Conservation (phyloP, 2,888 invertebrate species). For the Pinctada fucata region DNA sequence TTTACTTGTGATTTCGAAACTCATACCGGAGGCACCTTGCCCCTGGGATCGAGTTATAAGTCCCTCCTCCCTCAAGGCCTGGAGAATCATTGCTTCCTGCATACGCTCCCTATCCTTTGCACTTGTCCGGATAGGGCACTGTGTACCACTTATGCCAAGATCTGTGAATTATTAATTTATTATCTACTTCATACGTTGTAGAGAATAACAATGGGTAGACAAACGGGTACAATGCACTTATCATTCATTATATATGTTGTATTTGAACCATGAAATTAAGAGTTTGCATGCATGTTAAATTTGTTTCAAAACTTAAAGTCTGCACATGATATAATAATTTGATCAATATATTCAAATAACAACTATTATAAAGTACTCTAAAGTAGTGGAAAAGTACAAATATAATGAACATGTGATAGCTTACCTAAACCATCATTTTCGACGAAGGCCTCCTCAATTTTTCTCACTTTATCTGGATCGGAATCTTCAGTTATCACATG, state of each 20-base stretch:
- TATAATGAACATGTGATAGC: too few species aligned
- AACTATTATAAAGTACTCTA: too few species aligned
- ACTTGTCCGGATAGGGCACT: conserved; percentile 71
- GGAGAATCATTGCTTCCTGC: conserved; percentile 74
- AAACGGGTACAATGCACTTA: too few species aligned
- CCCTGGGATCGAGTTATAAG: conserved; percentile 74
- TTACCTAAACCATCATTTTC: conserved; percentile 64
- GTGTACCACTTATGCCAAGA: conserved; percentile 71
- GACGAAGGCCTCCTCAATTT: conserved; percentile 62
- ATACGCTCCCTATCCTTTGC: conserved; percentile 73
- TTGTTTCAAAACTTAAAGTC: too few species aligned
- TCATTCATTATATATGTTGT: too few species aligned
- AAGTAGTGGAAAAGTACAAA: too few species aligned
- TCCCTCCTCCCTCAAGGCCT: conserved; percentile 75
- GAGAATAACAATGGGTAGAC: too few species aligned
- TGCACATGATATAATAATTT: too few species aligned
- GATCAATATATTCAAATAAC: too few species aligned
- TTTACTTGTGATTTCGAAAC: conserved; percentile 67
- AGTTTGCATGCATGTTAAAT: too few species aligned
- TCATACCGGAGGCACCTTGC: conserved; percentile 71
- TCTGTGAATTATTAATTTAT: conserved; percentile 55
- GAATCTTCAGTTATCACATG: conserved; percentile 70
- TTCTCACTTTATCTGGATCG: conserved; percentile 53
- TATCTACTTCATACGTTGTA: too few species aligned
- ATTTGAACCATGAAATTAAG: too few species aligned